A percentile compares a stretch with the other conserved stretches of the same genome.
These are phyloP conservation scores for Seriola rivoliana DNA, from an alignment of 2,113 vertebrate genomes.

Conservation along the genomic window DNA sequence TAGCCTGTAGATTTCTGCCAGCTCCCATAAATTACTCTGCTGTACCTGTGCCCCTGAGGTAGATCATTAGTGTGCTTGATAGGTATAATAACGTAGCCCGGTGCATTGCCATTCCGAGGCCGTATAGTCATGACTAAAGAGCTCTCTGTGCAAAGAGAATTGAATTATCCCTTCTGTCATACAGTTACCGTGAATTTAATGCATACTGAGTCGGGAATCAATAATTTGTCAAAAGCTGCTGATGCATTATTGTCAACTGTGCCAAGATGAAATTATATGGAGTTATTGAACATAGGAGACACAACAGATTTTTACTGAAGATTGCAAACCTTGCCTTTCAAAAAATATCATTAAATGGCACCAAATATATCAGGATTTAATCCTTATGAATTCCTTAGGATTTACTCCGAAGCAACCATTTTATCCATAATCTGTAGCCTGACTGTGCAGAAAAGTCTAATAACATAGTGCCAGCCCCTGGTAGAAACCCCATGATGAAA, in stretches of 20 bases:
- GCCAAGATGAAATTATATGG: constrained; percentile 45
- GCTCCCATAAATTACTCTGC: constrained; percentile 71
- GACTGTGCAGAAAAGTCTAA: background rate
- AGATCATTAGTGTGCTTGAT: constrained; percentile 80
- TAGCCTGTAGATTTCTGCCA: constrained; percentile 75
- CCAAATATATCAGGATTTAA: constrained; percentile 50
- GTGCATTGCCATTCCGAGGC: constrained; percentile 59
- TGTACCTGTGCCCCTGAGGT: constrained; percentile 71
- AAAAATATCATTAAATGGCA: constrained; percentile 48
- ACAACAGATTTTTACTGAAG: constrained; percentile 32
- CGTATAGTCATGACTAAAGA: constrained; percentile 64
- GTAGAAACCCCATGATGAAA: background rate
- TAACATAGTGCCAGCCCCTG: background rate
- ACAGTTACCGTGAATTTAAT: constrained; percentile 69
- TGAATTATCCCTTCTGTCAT: constrained; percentile 73
- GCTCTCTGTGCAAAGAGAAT: constrained; percentile 52
- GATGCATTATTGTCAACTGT: constrained; percentile 65
- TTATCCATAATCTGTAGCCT: constrained; percentile 17
- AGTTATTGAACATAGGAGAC: constrained; percentile 43
- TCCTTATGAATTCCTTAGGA: constrained; percentile 33
- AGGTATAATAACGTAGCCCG: constrained; percentile 68
- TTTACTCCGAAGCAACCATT: constrained; percentile 26
- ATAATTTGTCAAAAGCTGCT: constrained; percentile 73
- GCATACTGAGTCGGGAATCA: constrained; percentile 59
- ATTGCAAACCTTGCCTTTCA: constrained; percentile 34